These are phyloP conservation scores for Microcebus ravelobensis DNA, from an alignment of 2,113 vertebrate genomes.

Conservation along the genomic window DNA sequence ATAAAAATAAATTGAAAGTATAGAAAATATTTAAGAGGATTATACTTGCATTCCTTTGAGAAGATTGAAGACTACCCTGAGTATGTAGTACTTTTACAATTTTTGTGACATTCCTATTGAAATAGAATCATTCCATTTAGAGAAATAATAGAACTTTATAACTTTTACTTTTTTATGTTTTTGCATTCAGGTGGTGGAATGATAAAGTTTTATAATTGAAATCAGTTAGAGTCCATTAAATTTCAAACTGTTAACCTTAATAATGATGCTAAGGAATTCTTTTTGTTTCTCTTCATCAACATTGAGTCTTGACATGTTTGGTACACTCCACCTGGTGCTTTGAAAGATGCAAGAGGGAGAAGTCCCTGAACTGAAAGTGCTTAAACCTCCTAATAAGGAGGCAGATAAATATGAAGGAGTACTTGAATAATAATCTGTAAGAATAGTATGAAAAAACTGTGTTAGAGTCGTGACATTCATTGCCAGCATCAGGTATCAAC, in stretches of 20 bases:
- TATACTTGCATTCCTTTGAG: neutral
- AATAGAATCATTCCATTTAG: neutral
- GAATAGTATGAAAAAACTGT: neutral
- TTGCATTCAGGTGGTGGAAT: neutral
- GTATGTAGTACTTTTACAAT: neutral
- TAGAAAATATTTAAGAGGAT: constrained; percentile 32
- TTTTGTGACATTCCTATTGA: neutral
- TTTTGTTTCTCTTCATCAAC: neutral
- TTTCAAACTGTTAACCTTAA: neutral
- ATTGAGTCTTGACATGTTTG: neutral
- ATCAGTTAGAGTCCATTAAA: neutral
- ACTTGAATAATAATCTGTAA: neutral
- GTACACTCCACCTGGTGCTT: neutral
- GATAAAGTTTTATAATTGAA: neutral
- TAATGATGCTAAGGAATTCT: neutral
- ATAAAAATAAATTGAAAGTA: neutral
- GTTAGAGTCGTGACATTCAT: neutral
- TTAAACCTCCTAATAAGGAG: neutral
- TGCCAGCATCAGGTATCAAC: neutral
- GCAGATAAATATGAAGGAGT: neutral
- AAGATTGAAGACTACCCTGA: neutral
- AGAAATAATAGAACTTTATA: neutral
- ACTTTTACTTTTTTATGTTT: neutral
- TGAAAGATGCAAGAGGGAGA: neutral
- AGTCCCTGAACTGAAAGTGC: neutral